Evolutionary conservation across 1,140 invertebrate species (phyloP), one percentile per base, ranked within the genome.

Genomic region (Helicoverpa armigera): DNA sequence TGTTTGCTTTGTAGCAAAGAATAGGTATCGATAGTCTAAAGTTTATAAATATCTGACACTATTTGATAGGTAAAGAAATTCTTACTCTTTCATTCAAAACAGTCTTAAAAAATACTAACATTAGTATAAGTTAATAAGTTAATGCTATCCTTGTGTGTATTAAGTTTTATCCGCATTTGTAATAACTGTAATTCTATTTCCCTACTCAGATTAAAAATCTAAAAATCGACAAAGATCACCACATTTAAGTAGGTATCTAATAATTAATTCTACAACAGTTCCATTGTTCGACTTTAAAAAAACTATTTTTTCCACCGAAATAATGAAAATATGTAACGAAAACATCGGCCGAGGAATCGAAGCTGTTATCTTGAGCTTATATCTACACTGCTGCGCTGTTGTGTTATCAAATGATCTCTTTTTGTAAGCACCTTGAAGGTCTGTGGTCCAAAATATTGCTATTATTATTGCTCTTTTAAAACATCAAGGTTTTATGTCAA

Each of bases 331-430:
- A 92, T 90, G 89, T 83, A 54, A 74, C 81, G 86, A 86, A 81
- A 87, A 87, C 82, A 92, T 92, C 91, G 85, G 82, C 82, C 74
- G 70, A 89, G 88, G 91, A 89, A 90, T 90, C 91, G 87, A 90
- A 91, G 81, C 80, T 79, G 79, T 83, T 91, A 91, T 91, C 90
- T 50, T 48, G 77, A 82, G 85, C 75, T 87, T 72, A 85, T 81
- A 92, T 92, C 90, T 81, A 81, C 84, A 74, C 84, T 77, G 83
- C 84, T 84, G 84, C 88, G 89, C 85, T 86, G 83, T 85, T 86
- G 74, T 86, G 74, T 85, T 92, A 92, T 92, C 91, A 63, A 61
- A 13, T 58, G 77, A 91, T 90, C 88, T 86, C 72, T 87, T 92
- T 90, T 91, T 90, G 86, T 89, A 84, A 53, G 75, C 82, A 82